Percentiles rank a stretch among this genome's conserved stretches.
Conservation (phyloP, 1,140 invertebrate genomes). For the Drosophila trapezifrons region DNA sequence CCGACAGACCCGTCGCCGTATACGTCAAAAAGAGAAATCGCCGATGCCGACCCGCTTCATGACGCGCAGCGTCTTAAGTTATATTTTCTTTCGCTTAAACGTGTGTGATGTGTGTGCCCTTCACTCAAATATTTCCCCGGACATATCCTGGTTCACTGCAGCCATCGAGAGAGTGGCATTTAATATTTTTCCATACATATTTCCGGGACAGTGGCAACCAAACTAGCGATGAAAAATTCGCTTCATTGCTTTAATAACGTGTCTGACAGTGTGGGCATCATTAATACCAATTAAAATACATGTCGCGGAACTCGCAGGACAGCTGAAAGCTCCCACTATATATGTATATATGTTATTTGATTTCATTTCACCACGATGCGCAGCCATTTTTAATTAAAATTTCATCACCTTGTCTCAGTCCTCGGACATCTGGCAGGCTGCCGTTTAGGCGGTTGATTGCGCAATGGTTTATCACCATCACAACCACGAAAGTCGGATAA, state of each 20-base stretch:
- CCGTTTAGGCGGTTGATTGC: slow-evolving; percentile 65
- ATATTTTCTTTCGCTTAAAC: slow-evolving; percentile 54
- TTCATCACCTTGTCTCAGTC: slow-evolving; percentile 41
- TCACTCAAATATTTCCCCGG: slow-evolving; percentile 24
- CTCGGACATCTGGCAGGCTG: slow-evolving; percentile 44
- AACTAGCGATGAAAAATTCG: not conserved
- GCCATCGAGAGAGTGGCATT: slow-evolving; percentile 1
- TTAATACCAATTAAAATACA: slow-evolving; percentile 35
- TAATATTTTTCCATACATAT: not conserved
- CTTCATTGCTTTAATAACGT: slow-evolving; percentile 13
- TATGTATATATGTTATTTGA: slow-evolving; percentile 12
- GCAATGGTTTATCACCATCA: slow-evolving; percentile 61
- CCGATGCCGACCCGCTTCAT: slow-evolving; percentile 49
- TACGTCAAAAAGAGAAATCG: slow-evolving; percentile 78
- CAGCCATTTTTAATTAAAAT: slow-evolving; percentile 61
- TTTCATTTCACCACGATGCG: slow-evolving; percentile 16
- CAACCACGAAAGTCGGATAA: slow-evolving; percentile 20
- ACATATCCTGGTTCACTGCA: slow-evolving; percentile 29
- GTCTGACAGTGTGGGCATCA: not conserved
- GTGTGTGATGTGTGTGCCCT: slow-evolving; percentile 27
- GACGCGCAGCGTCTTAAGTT: slow-evolving; percentile 34
- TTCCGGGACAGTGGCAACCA: slow-evolving; percentile 5
- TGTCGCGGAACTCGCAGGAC: slow-evolving; percentile 22
- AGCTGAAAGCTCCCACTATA: not conserved
- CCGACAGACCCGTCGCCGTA: slow-evolving; percentile 32